phyloP scores from a whole-genome alignment of 2,113 vertebrate species.

The Prionailurus bengalensis region DNA sequence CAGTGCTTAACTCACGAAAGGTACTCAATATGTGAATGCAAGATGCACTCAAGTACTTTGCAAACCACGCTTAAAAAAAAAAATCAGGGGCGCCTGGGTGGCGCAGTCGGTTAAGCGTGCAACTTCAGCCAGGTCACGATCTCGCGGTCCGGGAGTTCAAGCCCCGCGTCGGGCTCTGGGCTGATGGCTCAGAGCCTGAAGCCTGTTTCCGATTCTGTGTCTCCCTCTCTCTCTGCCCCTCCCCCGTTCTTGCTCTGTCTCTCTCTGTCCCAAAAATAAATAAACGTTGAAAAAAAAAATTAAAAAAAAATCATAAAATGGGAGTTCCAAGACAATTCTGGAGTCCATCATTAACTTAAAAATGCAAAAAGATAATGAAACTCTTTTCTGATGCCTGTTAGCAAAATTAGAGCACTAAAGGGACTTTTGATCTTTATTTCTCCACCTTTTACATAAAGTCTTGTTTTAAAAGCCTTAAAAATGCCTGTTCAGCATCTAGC shows the following conservation, averaged over 20 bases:
- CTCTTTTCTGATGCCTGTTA: constrained; percentile 40
- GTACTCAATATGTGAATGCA: background rate
- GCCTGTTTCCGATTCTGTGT: no score
- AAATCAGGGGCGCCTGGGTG: no score
- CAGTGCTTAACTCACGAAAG: background rate
- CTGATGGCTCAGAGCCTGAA: no score
- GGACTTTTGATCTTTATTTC: constrained; percentile 55
- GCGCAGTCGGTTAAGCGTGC: no score
- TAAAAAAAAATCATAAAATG: background rate
- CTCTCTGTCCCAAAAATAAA: no score
- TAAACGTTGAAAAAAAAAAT: no score
- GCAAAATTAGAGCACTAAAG: constrained; percentile 65
- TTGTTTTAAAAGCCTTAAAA: constrained; percentile 64
- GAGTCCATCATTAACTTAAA: constrained; percentile 50
- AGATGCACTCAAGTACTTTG: background rate
- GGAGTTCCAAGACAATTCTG: constrained; percentile 27
- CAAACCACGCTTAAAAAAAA: constrained; percentile 19
- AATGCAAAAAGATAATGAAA: constrained; percentile 65
- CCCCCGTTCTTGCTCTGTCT: no score
- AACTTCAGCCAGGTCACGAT: no score
- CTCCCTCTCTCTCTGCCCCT: no score
- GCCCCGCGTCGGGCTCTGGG: no score
- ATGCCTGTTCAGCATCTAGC: constrained; percentile 62
- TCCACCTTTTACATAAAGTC: constrained; percentile 57
- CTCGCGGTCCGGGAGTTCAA: no score